A percentile compares a stretch with the other conserved stretches of the same genome.
Evolutionary conservation across 2,797 vertebrate species (phyloP).

Genomic region (Sphaeramia orbicularis): DNA sequence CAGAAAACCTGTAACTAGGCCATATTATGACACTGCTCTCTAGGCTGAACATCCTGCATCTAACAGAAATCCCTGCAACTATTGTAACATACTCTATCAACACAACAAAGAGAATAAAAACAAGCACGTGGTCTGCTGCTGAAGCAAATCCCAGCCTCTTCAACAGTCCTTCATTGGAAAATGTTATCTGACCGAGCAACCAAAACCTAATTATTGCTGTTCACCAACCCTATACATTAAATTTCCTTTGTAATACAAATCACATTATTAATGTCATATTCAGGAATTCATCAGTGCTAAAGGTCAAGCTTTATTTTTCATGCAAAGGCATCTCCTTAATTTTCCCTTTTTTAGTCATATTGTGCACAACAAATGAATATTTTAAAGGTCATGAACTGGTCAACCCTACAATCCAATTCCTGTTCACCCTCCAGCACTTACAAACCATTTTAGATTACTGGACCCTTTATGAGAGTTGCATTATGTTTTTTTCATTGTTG

Average conservation of each 20-base stretch:
- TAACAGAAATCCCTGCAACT: conserved; percentile 60
- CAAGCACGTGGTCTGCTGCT: conserved; percentile 25
- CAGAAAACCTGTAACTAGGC: conserved; percentile 80
- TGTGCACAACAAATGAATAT: conserved; percentile 31
- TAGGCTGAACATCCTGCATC: conserved; percentile 59
- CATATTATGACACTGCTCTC: conserved; percentile 74
- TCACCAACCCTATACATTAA: conserved; percentile 33
- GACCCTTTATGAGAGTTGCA: conserved; percentile 5
- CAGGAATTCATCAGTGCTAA: conserved; percentile 33
- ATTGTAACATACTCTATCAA: conserved; percentile 62
- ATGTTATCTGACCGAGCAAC: conserved; percentile 3
- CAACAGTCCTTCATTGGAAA: background rate
- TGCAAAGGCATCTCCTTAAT: conserved; percentile 19
- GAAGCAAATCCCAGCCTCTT: conserved; percentile 25
- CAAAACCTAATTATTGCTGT: background rate
- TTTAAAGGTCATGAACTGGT: conserved; percentile 47
- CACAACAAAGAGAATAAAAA: conserved; percentile 46
- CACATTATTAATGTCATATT: conserved; percentile 40
- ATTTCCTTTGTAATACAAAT: conserved; percentile 31
- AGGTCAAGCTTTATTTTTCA: conserved; percentile 34
- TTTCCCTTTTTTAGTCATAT: background rate
- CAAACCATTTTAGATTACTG: conserved; percentile 33
- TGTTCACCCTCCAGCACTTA: conserved; percentile 29
- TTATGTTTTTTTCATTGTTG: conserved; percentile 3
- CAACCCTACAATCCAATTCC: conserved; percentile 16